Percentiles rank a stretch among this genome's conserved stretches.
Conservation (phyloP, 2,113 vertebrate species). For the Seriola aureovittata region DNA sequence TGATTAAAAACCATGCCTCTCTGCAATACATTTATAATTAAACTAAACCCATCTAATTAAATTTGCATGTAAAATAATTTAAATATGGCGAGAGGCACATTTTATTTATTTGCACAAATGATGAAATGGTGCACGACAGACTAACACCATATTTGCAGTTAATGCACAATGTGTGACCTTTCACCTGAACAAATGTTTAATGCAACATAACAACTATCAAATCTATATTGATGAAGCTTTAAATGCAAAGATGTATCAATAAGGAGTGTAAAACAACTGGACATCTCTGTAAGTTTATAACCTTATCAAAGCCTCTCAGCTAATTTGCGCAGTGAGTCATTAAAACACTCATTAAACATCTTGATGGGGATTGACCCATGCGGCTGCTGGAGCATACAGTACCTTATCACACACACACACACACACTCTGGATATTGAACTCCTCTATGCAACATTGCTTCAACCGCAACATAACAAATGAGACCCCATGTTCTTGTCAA, state of each 20-base stretch:
- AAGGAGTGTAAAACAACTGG: conserved; percentile 9
- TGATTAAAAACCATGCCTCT: not conserved
- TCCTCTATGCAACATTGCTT: not conserved
- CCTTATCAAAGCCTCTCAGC: conserved; percentile 45
- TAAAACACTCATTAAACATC: conserved; percentile 61
- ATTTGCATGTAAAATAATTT: not conserved
- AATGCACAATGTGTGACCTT: not conserved
- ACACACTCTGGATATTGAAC: conserved; percentile 25
- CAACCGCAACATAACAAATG: conserved; percentile 31
- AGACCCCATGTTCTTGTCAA: not conserved
- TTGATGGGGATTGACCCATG: conserved; percentile 55
- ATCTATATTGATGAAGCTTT: not conserved
- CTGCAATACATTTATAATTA: not conserved
- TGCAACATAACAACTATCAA: conserved; percentile 3
- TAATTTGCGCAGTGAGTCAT: conserved; percentile 43
- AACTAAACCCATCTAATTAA: not conserved
- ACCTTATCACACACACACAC: conserved; percentile 35
- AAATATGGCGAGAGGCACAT: not conserved
- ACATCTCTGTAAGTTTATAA: conserved; percentile 11
- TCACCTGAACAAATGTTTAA: not conserved
- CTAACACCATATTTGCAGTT: not conserved
- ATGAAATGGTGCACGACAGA: not conserved
- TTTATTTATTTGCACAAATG: not conserved
- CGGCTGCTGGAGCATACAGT: conserved; percentile 22
- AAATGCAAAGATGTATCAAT: not conserved